phyloP scores from a whole-genome alignment of 2,888 invertebrate genomes.

The Mesochorus sp. region DNA sequence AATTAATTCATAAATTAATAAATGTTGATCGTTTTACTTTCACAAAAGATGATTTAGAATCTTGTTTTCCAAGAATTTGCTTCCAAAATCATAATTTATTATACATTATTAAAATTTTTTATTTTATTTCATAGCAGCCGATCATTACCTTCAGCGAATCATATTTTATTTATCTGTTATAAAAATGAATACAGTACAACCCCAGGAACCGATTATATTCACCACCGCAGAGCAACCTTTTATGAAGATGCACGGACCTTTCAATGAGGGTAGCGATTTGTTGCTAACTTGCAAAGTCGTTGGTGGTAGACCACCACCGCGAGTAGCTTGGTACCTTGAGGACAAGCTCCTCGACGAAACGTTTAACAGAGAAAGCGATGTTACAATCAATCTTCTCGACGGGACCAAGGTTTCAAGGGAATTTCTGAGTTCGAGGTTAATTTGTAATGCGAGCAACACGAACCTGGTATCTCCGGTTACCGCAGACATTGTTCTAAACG shows the following conservation, averaged over 20 bases:
- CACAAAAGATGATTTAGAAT: too few species aligned
- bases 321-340: slow-evolving; percentile 91
- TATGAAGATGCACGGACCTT: slow-evolving; percentile 71
- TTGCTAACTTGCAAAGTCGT: slow-evolving; percentile 74
- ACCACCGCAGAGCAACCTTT: slow-evolving; percentile 67
- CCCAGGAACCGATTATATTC: slow-evolving; percentile 74
- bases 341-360: slow-evolving; percentile 88
- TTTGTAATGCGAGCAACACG: slow-evolving; percentile 93
- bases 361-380: slow-evolving; percentile 88
- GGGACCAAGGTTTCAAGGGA: slow-evolving; percentile 88
- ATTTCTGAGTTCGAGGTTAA: slow-evolving; percentile 90
- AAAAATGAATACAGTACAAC: slow-evolving; percentile 72
- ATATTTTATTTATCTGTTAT: slow-evolving; percentile 27
- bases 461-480: slow-evolving; percentile 88
- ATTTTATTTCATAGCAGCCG: neutral
- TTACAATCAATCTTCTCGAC: slow-evolving; percentile 90
- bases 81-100: too few species aligned
- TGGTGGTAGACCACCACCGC: slow-evolving; percentile 87
- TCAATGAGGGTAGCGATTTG: slow-evolving; percentile 75
- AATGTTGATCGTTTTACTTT: neutral
- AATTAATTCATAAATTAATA: too few species aligned
- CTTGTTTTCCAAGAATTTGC: too few species aligned
- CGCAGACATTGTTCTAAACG: slow-evolving; percentile 73
- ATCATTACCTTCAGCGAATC: neutral
- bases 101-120: too few species aligned